Base-by-base conservation (phyloP, 2,113 vertebrate species). In the Carollia perspicillata region DNA sequence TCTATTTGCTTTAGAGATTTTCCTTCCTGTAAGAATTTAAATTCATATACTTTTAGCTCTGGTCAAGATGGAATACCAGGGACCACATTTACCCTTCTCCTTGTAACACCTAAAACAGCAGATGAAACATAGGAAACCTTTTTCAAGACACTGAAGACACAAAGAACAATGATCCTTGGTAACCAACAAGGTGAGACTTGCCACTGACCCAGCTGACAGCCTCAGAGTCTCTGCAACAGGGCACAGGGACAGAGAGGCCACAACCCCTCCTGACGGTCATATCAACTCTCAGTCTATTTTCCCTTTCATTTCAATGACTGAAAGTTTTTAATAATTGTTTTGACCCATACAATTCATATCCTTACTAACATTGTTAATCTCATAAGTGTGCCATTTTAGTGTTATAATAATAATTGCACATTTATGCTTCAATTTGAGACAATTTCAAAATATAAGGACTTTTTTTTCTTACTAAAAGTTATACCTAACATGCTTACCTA, bases 1-100 rank as follows among this genome's bases (percentile, higher is more conserved):
- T 89, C 63, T 78, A 72, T 13, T 72, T 90, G 26, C 75, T 75
- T 95, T 53, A 40, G 71, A 81, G 58, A 93, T 72, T 84, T 89
- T 79, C 20, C 42, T 92, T 96, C n/a, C 37, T 40, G 30, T 60
- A 63, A 94, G 81, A 35, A 42, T 79, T 93, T 51, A 86, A 55
- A 8, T 81, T 92, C 83, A 47, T 1, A 49, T 40, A 53, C 35
- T 83, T 63, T 94, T 49, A 60, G 22, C 2, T 72, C 78, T 93
- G 35, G 60, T 88, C 66, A 94, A 93, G 60, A 77, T 13, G 40
- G 33, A 84, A 83, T 92, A 79, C 35, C 37, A 75, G n/a, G 33
- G 58, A 58, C 13, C 20, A 47, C 55, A 89, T 71, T 84, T 49
- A 84, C 28, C 33, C 22, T 84, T 79, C 55, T 90, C 33, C 47